A percentile compares a stretch with the other conserved stretches of the same genome.
Conservation (phyloP, 2,797 vertebrate genomes). For the Sebastiscus tertius region DNA sequence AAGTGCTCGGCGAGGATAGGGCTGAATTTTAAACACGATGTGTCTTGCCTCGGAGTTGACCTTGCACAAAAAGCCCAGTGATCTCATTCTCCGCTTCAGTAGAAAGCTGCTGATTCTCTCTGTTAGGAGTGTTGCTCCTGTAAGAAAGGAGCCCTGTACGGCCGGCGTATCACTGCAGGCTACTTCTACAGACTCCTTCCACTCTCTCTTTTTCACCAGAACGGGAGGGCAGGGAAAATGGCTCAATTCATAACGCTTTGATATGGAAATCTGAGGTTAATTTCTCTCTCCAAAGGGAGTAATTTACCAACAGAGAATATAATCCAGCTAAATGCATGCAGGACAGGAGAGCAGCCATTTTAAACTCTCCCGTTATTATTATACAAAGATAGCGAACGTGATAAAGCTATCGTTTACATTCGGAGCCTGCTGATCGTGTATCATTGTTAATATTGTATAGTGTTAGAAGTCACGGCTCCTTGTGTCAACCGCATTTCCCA, state of each 20-base stretch:
- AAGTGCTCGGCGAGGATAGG: slow-evolving; percentile 74
- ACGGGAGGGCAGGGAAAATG: slow-evolving; percentile 76
- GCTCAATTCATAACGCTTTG: slow-evolving; percentile 89
- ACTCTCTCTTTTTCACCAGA: slow-evolving; percentile 79
- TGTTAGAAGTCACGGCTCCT: slow-evolving; percentile 44
- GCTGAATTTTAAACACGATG: slow-evolving; percentile 82
- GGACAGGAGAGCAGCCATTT: slow-evolving; percentile 45
- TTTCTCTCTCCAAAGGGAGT: slow-evolving; percentile 89
- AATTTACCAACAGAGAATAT: slow-evolving; percentile 87
- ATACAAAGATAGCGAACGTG: slow-evolving; percentile 36
- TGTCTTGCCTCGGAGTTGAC: slow-evolving; percentile 79
- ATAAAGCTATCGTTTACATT: slow-evolving; percentile 47
- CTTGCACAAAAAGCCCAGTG: slow-evolving; percentile 83
- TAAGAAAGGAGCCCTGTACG: slow-evolving; percentile 76
- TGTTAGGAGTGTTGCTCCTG: slow-evolving; percentile 77
- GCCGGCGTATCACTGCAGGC: slow-evolving; percentile 83
- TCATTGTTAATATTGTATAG: slow-evolving; percentile 27
- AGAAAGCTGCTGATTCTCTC: slow-evolving; percentile 83
- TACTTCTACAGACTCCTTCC: slow-evolving; percentile 68
- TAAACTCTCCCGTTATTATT: slow-evolving; percentile 46
- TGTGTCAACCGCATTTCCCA: slow-evolving; percentile 54
- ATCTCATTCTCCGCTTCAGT: slow-evolving; percentile 85
- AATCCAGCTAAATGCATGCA: slow-evolving; percentile 80
- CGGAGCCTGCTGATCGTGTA: slow-evolving; percentile 22
- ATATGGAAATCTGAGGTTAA: slow-evolving; percentile 90